Evolutionary conservation across 2,888 invertebrate species (phyloP).

Genomic region (Drosophila monieri): DNA sequence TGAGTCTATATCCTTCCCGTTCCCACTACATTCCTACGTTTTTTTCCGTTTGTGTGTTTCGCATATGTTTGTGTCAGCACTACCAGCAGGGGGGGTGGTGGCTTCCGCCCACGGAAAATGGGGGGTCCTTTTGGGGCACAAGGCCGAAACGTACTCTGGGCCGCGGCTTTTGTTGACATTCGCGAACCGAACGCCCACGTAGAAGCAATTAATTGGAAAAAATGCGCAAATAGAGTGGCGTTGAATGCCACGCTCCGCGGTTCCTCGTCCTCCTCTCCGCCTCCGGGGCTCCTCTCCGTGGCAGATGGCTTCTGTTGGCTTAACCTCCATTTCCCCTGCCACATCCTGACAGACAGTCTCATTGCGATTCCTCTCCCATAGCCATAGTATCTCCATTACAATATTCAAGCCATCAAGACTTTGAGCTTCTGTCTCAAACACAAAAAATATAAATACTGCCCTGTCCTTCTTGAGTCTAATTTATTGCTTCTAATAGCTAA

Average conservation of each 20-base stretch:
- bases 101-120: not conserved
- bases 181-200: conserved; percentile 59
- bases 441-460: conserved; percentile 18
- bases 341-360: conserved; percentile 5
- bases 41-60: conserved; percentile 33
- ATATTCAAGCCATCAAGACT: conserved; percentile 23
- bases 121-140: conserved; percentile 3
- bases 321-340: conserved; percentile 55
- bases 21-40: not conserved
- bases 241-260: conserved; percentile 13
- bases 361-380: not conserved
- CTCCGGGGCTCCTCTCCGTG: not conserved
- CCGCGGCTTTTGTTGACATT: conserved; percentile 68
- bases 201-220: conserved; percentile 77
- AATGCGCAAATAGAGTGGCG: conserved; percentile 72
- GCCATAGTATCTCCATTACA: not conserved
- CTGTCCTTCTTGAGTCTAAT: conserved; percentile 36
- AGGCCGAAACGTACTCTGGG: conserved; percentile 10
- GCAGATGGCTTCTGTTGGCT: conserved; percentile 59
- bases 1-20: conserved; percentile 62
- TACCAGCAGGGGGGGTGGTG: conserved; percentile 52
- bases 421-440: not conserved
- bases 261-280: not conserved
- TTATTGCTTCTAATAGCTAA: conserved; percentile 54
- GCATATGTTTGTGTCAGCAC: conserved; percentile 62